Conservation (phyloP, 2,113 vertebrate species). For the Silurus glanis region DNA sequence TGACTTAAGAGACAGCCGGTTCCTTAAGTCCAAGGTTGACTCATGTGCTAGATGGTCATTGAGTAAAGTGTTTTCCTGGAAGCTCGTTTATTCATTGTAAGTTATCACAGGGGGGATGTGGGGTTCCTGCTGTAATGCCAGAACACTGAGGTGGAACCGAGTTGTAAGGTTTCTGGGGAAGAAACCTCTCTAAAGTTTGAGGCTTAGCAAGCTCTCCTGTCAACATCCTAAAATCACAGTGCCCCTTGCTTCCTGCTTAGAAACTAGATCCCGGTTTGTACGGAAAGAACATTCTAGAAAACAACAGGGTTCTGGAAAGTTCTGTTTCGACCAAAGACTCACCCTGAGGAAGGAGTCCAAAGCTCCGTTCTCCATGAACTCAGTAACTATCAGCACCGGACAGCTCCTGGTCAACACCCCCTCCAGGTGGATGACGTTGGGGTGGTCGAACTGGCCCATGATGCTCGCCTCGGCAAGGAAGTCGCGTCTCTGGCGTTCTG, state of each 20-base stretch:
- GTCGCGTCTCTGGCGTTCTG: slow-evolving; percentile 91
- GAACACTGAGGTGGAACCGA: slow-evolving; percentile 27
- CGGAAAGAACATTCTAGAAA: neutral
- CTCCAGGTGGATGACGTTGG: slow-evolving; percentile 96
- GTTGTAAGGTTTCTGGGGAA: slow-evolving; percentile 13
- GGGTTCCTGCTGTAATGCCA: neutral
- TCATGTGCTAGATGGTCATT: slow-evolving; percentile 3
- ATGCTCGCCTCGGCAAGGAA: slow-evolving; percentile 96
- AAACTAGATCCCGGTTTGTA: neutral
- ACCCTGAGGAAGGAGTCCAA: slow-evolving; percentile 97
- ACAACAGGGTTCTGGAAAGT: neutral
- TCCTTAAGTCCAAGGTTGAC: slow-evolving; percentile 24
- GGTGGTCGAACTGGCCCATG: slow-evolving; percentile 99
- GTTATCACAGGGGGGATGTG: neutral
- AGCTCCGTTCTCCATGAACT: slow-evolving; percentile 98
- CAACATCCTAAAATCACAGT: slow-evolving; percentile 5
- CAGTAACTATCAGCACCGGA: slow-evolving; percentile 95
- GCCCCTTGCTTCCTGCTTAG: neutral
- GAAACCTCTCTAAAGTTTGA: neutral
- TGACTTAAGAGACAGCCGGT: slow-evolving; percentile 21
- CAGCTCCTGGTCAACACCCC: slow-evolving; percentile 97
- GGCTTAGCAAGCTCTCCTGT: slow-evolving; percentile 30
- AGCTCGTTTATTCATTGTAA: neutral
- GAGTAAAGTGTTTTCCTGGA: neutral
- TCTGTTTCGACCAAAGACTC: slow-evolving; percentile 58